Percentiles rank a stretch among this genome's conserved stretches.
These are phyloP conservation scores for Engystomops pustulosus DNA, from an alignment of 2,113 vertebrate species.

Conservation along the genomic window DNA sequence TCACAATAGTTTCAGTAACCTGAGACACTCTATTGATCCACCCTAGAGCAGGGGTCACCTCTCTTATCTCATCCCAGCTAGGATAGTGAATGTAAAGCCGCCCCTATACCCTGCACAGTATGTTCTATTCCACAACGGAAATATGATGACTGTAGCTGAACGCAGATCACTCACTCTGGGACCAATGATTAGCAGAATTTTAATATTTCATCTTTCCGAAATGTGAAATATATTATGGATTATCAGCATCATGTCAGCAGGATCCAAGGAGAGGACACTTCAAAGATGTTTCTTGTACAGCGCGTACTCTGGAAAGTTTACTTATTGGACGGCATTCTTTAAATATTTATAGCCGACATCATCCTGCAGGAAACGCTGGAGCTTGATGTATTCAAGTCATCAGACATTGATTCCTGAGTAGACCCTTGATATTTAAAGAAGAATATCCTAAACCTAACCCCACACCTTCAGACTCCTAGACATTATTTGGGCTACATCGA, in stretches of 20 bases:
- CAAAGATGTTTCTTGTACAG: slow-evolving; percentile 29
- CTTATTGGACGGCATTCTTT: slow-evolving; percentile 24
- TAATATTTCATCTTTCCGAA: neutral
- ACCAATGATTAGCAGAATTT: neutral
- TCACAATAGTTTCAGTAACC: no score
- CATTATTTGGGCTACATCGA: no score
- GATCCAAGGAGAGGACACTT: neutral
- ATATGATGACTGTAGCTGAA: no score
- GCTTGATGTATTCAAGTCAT: neutral
- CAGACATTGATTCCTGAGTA: neutral
- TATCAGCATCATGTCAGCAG: neutral
- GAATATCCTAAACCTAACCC: no score
- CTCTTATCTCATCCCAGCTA: no score
- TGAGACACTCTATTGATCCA: no score
- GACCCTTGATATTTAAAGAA: neutral
- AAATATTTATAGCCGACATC: slow-evolving; percentile 46
- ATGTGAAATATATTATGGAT: neutral
- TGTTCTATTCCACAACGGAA: neutral
- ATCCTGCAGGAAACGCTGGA: slow-evolving; percentile 17
- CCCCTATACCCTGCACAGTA: neutral
- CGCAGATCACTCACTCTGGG: neutral
- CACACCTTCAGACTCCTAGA: neutral
- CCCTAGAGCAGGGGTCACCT: no score
- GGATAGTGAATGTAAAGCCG: neutral
- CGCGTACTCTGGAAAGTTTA: slow-evolving; percentile 32